phyloP scores from a whole-genome alignment of 2,113 vertebrate genomes.

The human (Homo sapiens) region DNA sequence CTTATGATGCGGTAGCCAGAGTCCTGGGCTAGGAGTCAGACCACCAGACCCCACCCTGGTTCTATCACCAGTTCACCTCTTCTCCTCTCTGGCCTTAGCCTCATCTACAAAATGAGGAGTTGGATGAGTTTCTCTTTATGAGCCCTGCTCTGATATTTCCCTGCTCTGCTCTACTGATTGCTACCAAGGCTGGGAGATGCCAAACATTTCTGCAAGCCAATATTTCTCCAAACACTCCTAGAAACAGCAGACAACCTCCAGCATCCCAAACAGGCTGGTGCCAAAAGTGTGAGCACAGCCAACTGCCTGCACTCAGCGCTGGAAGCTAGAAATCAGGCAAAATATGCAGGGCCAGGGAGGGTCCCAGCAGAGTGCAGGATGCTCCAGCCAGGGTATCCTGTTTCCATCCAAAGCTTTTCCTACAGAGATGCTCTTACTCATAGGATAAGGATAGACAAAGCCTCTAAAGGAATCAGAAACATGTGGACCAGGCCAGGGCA shows the following conservation, averaged over 20 bases:
- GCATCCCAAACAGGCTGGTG: neutral
- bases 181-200: neutral
- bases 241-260: neutral
- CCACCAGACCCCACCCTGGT: neutral
- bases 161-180: neutral
- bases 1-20: neutral
- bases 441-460: neutral
- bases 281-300: neutral
- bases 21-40: neutral
- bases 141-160: neutral
- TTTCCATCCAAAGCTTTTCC: neutral
- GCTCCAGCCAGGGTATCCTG: neutral
- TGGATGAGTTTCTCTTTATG: neutral
- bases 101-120: neutral
- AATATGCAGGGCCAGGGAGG: neutral
- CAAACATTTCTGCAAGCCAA: neutral
- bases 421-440: neutral
- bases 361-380: neutral
- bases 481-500: neutral
- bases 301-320: accelerated
- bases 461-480: neutral
- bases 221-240: neutral
- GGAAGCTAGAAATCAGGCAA: neutral
- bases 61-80: neutral
- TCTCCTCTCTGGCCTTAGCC: neutral